phyloP scores from a whole-genome alignment of 2,797 vertebrate genomes.

The Lophius americanus region DNA sequence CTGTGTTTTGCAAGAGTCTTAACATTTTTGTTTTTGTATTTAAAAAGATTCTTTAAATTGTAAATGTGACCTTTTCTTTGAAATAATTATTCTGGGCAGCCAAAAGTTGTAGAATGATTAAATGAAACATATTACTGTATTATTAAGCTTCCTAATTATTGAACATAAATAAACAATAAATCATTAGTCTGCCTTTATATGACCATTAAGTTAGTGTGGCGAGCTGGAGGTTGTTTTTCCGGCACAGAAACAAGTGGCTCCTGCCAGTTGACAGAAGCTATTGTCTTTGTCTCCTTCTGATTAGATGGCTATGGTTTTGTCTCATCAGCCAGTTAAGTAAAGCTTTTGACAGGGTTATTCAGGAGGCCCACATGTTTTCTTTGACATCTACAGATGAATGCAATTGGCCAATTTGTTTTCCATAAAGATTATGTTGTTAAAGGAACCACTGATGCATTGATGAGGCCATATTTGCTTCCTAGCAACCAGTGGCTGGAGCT shows the following conservation, averaged over 20 bases:
- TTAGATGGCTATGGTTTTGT: conserved; percentile 50
- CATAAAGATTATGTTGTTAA: conserved; percentile 76
- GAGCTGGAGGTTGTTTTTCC: conserved; percentile 32
- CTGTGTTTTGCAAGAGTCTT: neutral
- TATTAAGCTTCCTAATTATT: conserved; percentile 1
- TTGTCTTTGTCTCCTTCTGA: conserved; percentile 43
- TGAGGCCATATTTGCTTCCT: conserved; percentile 77
- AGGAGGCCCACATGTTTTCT: conserved; percentile 55
- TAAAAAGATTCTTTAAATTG: neutral
- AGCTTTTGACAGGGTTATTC: conserved; percentile 47
- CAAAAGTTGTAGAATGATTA: neutral
- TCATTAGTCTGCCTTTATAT: conserved; percentile 5
- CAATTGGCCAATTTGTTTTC: conserved; percentile 71
- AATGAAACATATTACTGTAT: neutral
- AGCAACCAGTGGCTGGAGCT: conserved; percentile 73
- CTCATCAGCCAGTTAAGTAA: conserved; percentile 56
- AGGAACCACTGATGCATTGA: conserved; percentile 71
- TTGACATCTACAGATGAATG: conserved; percentile 67
- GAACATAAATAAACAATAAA: conserved; percentile 8
- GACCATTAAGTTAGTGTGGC: conserved; percentile 19
- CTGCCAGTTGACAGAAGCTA: conserved; percentile 36
- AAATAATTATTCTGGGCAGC: neutral
- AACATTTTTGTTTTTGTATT: neutral
- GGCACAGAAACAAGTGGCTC: conserved; percentile 18
- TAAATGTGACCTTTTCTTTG: neutral